Conservation (phyloP, 2,888 invertebrate species). For the Trissonchulus sp. region DNA sequence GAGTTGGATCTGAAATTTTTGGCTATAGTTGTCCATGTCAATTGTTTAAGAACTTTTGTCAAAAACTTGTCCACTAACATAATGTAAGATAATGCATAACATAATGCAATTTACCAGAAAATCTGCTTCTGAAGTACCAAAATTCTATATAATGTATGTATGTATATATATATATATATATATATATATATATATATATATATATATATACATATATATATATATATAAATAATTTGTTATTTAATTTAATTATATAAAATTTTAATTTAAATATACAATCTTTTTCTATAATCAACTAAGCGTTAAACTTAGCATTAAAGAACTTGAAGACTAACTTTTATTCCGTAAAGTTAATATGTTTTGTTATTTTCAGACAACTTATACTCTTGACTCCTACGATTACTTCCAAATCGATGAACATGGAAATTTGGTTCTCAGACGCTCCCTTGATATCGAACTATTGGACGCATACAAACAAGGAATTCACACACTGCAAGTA, state of each 20-base stretch:
- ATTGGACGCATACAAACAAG: constrained; percentile 33
- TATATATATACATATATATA: too few species aligned
- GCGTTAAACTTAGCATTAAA: too few species aligned
- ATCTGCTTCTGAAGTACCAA: neutral
- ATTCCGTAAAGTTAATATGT: neutral
- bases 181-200: too few species aligned
- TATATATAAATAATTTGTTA: too few species aligned
- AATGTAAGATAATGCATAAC: too few species aligned
- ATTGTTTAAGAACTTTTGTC: neutral
- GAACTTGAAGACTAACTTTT: too few species aligned
- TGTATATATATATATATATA: neutral
- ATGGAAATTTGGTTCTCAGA: constrained; percentile 41
- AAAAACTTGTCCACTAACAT: neutral
- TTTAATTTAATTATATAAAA: too few species aligned
- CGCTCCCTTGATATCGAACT: constrained; percentile 36
- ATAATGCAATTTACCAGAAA: too few species aligned
- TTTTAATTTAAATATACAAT: too few species aligned
- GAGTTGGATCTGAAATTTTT: too few species aligned
- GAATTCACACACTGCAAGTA: neutral
- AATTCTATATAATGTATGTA: neutral
- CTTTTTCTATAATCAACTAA: too few species aligned
- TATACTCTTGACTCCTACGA: constrained; percentile 36
- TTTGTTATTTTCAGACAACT: constrained; percentile 27
- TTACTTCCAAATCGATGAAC: constrained; percentile 38
- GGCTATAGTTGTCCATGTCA: too few species aligned